phyloP scores from a whole-genome alignment of 2,113 vertebrate genomes.

The Macroglossus sobrinus region DNA sequence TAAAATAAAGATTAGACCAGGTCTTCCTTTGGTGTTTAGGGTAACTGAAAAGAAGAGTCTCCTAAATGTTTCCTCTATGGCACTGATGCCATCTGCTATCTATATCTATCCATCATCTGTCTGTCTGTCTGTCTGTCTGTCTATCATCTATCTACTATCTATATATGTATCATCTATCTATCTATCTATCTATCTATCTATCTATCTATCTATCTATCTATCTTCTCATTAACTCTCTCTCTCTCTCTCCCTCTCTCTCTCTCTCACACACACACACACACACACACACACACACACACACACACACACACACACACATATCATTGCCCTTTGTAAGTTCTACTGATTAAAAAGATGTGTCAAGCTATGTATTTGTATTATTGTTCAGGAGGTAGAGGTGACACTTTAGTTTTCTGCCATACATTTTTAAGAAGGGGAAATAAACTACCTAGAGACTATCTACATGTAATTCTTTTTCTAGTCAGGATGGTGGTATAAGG shows the following conservation, averaged over 20 bases:
- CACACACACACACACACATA: not conserved
- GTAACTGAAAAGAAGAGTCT: slow-evolving; percentile 17
- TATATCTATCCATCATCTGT: too few species aligned
- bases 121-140: too few species aligned
- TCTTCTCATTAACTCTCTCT: too few species aligned
- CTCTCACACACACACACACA: too few species aligned
- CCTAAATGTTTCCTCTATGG: not conserved
- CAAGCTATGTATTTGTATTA: not conserved
- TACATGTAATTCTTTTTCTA: not conserved
- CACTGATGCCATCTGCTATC: not conserved
- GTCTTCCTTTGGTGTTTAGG: not conserved
- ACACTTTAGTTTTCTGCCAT: not conserved
- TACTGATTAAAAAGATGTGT: not conserved
- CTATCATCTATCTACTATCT: not conserved
- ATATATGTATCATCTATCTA: not conserved
- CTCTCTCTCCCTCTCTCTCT: not conserved
- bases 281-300: not conserved
- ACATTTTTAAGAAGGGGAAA: not conserved
- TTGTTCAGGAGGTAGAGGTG: not conserved
- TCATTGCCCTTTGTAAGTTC: not conserved
- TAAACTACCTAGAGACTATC: not conserved
- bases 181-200: not conserved
- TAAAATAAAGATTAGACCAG: not conserved
- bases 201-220: not conserved
- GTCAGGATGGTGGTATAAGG: not conserved